phyloP scores from a whole-genome alignment of 2,113 vertebrate genomes.

The Ptilonorhynchus violaceus region DNA sequence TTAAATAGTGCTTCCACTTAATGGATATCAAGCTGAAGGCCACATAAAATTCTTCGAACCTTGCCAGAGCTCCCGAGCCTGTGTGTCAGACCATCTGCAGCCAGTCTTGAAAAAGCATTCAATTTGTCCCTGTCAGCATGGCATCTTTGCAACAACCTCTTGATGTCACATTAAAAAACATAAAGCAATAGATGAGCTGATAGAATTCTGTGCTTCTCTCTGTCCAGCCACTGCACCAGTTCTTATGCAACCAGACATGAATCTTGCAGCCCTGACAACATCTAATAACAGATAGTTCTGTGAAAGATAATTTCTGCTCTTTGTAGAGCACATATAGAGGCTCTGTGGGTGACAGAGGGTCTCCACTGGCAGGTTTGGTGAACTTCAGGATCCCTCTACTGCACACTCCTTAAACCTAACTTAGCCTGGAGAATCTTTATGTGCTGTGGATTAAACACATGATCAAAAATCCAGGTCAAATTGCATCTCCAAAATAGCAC shows the following conservation, averaged over 20 bases:
- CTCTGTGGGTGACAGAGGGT: not conserved
- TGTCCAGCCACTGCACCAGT: not conserved
- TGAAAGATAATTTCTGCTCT: not conserved
- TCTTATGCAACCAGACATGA: not conserved
- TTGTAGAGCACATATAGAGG: not conserved
- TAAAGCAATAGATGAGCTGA: not conserved
- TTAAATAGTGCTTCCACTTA: not conserved
- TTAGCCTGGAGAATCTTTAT: not conserved
- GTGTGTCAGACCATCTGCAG: not conserved
- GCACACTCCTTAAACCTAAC: not conserved
- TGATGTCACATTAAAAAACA: not conserved
- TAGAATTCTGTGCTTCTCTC: not conserved
- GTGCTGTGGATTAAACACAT: not conserved
- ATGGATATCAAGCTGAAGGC: not conserved
- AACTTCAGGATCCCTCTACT: not conserved
- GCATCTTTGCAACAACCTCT: not conserved
- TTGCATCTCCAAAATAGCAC: not conserved
- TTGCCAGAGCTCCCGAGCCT: not conserved
- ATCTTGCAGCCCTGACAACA: accelerated
- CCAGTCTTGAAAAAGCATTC: not conserved
- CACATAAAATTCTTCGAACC: not conserved
- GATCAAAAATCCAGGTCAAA: not conserved
- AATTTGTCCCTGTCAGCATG: not conserved
- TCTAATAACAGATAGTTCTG: not conserved
- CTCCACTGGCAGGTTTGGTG: not conserved